These are phyloP conservation scores for Ferrisia virgata DNA, from an alignment of 2,888 invertebrate species.

Conservation along the genomic window DNA sequence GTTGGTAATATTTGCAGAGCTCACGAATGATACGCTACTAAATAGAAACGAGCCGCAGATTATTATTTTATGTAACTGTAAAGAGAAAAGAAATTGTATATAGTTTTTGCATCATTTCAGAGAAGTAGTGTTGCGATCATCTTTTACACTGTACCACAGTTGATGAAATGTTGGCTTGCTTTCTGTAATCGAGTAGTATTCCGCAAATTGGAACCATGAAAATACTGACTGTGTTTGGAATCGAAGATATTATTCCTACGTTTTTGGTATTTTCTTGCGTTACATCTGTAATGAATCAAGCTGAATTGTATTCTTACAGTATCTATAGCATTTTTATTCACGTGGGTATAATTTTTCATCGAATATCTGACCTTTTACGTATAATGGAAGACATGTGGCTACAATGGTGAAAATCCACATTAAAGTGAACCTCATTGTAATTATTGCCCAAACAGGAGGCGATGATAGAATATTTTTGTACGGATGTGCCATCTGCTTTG, in stretches of 20 bases:
- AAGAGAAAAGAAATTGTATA: not conserved
- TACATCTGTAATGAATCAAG: not conserved
- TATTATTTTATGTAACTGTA: not conserved
- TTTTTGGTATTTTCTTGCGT: not conserved
- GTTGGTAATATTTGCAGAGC: not conserved
- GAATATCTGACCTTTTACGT: slow-evolving; percentile 19
- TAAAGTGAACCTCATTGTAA: not conserved
- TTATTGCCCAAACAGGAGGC: slow-evolving; percentile 9
- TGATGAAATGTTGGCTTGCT: not conserved
- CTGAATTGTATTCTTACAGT: not conserved
- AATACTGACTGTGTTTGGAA: not conserved
- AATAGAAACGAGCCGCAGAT: not conserved
- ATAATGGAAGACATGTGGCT: not conserved
- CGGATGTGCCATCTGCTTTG: not conserved
- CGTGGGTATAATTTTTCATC: too few species aligned
- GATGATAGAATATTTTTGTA: slow-evolving; percentile 1
- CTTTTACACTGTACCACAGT: not conserved
- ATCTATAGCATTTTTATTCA: too few species aligned
- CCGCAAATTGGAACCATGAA: not conserved
- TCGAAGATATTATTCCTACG: not conserved
- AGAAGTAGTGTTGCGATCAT: not conserved
- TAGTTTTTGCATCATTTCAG: not conserved
- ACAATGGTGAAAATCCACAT: slow-evolving; percentile 3
- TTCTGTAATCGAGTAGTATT: not conserved
- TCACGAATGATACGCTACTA: not conserved